A percentile compares a stretch with the other conserved stretches of the same genome.
phyloP scores from a whole-genome alignment of 23 tunicate species.

The Aplidium turbinatum region DNA sequence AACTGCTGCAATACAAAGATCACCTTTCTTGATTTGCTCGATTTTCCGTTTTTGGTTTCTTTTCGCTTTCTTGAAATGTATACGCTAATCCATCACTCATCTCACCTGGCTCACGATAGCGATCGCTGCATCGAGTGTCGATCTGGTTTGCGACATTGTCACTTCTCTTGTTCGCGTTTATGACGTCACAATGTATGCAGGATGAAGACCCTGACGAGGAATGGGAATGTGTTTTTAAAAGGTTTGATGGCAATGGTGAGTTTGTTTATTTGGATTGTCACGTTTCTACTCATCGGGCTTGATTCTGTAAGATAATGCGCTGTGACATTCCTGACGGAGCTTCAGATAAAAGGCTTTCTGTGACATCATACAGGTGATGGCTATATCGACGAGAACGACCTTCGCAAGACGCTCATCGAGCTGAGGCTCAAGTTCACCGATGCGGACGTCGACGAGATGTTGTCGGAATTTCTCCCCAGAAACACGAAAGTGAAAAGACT shows the following conservation, averaged over 20 bases:
- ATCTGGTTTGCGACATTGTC: too few species aligned
- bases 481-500: conserved; percentile 35
- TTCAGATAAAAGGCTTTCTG: too few species aligned
- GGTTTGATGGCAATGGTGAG: conserved; percentile 88
- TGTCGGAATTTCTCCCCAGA: conserved; percentile 70
- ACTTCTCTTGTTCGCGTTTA: too few species aligned
- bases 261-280: too few species aligned
- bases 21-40: not conserved
- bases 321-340: too few species aligned
- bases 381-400: conserved; percentile 78
- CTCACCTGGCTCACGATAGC: too few species aligned
- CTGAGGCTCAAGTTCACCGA: conserved; percentile 93
- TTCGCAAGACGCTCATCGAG: conserved; percentile 75
- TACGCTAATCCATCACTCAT: too few species aligned
- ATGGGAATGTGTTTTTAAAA: conserved; percentile 74
- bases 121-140: too few species aligned
- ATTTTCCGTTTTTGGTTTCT: too few species aligned
- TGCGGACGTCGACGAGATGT: conserved; percentile 91
- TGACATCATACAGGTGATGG: conserved; percentile 97
- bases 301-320: too few species aligned
- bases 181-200: conserved; percentile 27
- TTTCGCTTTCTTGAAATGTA: too few species aligned
- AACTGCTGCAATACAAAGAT: not conserved
- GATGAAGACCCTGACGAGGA: conserved; percentile 94
- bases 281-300: too few species aligned